Base-by-base conservation (phyloP, 2,888 invertebrate genomes). In the Macroteleia sp. region DNA sequence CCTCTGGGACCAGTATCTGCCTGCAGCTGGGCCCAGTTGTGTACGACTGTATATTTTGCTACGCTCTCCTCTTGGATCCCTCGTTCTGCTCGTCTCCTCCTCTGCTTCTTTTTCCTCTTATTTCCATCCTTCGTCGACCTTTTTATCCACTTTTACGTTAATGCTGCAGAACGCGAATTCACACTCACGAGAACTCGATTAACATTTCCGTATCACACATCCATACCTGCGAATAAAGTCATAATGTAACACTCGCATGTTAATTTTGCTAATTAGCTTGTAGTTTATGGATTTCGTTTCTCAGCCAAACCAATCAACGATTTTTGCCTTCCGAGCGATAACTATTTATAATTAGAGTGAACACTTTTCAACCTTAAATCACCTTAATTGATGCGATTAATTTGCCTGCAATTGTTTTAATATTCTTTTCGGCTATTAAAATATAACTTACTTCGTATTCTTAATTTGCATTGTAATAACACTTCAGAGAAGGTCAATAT, bases 1-100 rank as follows among this genome's bases (percentile, higher is more conserved):
- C 84, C 84, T 85, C 73, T 84, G 82, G 82, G 80, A 79, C 82
- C 82, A 81, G 84, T 81, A 83, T 82, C 79, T 83, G 82, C 75
- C 70, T 64, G 64, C 80, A 80, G 67, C 77, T 75, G 66, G 66
- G 42, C 56, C 44, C 67, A 30, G 41, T 50, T 64, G 42, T 79
- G n/a, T n/a, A 36, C 62, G 57, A 69, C 59, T 59, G 62, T 77
- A 67, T 71, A 66, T 74, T 66, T 64, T 52, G 67, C 70, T 69
- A 69, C 59, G 57, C 76, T 64, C n/a, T n/a, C n/a, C n/a, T n/a
- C n/a, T n/a, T n/a, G n/a, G n/a, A n/a, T n/a, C n/a, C n/a, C n/a
- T n/a, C n/a, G n/a, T n/a, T n/a, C n/a, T n/a, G n/a, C n/a, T 44
- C 36, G 19, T 54, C 50, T 32, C 54, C 62, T 19, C 28, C 67